Percentiles rank a stretch among this genome's conserved stretches.
These are phyloP conservation scores for Cherax destructor DNA, from an alignment of 1,140 invertebrate genomes.

Conservation along the genomic window DNA sequence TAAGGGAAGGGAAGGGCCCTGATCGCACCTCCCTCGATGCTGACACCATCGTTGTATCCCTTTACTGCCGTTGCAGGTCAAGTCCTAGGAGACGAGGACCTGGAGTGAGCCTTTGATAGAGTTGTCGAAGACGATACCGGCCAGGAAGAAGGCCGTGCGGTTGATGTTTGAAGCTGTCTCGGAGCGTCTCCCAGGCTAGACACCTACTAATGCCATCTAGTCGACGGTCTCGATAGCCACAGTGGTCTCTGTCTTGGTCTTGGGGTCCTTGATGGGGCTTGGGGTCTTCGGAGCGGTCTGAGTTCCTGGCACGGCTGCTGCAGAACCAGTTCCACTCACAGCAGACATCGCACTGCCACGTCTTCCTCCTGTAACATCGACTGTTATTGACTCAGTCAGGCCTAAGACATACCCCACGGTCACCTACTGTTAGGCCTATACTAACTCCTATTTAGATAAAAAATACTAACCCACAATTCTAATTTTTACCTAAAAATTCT, in stretches of 20 bases:
- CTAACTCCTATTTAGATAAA: no score
- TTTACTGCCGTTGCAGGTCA: neutral
- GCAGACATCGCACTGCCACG: conserved; percentile 52
- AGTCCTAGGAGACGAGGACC: neutral
- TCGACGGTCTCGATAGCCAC: conserved; percentile 62
- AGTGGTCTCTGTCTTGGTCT: conserved; percentile 51
- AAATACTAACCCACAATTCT: neutral
- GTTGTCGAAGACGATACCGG: neutral
- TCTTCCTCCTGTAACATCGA: conserved; percentile 51
- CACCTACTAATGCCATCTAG: neutral
- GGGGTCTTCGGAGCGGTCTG: conserved; percentile 10
- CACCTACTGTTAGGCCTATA: neutral
- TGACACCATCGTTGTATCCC: neutral
- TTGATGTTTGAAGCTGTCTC: neutral
- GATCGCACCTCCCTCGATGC: neutral
- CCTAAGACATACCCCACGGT: neutral
- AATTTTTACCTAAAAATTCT: neutral
- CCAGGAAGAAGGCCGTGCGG: neutral
- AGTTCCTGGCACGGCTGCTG: neutral
- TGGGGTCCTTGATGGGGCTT: conserved; percentile 25
- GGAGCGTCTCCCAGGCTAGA: neutral
- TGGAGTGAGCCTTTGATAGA: neutral
- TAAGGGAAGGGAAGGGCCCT: neutral
- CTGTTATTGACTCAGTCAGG: conserved; percentile 45
- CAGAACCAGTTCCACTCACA: conserved; percentile 47